Percentiles rank a stretch among this genome's conserved stretches.
phyloP scores from a whole-genome alignment of 2,888 invertebrate species.

The Opisthograptis luteolata region DNA sequence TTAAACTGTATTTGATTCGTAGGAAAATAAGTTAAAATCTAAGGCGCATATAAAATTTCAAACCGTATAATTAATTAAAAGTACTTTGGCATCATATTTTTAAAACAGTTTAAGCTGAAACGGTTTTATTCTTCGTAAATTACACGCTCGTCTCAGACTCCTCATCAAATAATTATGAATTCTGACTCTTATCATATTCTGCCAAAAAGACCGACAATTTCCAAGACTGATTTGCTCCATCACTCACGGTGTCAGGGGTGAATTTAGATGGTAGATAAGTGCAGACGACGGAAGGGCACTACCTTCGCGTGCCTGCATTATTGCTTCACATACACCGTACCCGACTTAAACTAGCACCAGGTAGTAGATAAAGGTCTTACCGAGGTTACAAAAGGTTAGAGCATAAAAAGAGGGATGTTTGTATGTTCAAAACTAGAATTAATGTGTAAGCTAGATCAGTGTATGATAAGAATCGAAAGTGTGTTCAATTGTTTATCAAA shows the following conservation, averaged over 20 bases:
- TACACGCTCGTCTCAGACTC: background rate
- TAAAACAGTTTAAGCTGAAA: no score
- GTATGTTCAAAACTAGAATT: background rate
- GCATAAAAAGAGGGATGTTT: conserved; percentile 50
- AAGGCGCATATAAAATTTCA: no score
- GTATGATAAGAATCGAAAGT: no score
- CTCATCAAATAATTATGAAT: conserved; percentile 10
- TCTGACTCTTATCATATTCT: conserved; percentile 9
- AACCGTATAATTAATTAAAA: no score
- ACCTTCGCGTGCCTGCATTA: conserved; percentile 57
- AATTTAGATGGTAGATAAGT: conserved; percentile 49
- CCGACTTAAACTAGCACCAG: conserved; percentile 20
- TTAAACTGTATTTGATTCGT: no score
- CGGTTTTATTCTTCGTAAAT: no score
- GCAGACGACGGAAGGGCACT: conserved; percentile 48
- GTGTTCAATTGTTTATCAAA: no score
- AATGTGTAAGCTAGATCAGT: background rate
- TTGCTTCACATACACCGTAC: conserved; percentile 44
- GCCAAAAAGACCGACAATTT: conserved; percentile 14
- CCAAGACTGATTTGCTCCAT: conserved; percentile 29
- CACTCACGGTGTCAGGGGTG: conserved; percentile 32
- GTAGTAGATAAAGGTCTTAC: conserved; percentile 48
- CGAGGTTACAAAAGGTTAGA: conserved; percentile 52
- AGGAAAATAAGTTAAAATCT: no score
- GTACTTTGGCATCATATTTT: no score